phyloP scores from a whole-genome alignment of 1,140 invertebrate species.

The Atta cephalotes region DNA sequence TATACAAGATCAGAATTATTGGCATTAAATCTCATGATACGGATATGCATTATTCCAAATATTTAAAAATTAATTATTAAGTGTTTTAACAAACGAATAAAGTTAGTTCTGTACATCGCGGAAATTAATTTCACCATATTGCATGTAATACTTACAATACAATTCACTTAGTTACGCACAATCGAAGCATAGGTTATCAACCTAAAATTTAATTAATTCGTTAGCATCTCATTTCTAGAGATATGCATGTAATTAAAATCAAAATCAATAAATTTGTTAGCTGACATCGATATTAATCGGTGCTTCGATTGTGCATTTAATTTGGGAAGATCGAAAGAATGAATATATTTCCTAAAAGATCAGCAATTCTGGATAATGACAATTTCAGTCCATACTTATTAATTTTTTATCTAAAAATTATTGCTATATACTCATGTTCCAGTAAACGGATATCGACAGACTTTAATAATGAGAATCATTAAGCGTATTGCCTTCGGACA shows the following conservation, averaged over 20 bases:
- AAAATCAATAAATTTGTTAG: slow-evolving; percentile 21
- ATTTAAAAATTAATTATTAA: slow-evolving; percentile 10
- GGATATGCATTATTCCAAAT: slow-evolving; percentile 1
- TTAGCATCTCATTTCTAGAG: slow-evolving; percentile 16
- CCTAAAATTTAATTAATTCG: slow-evolving; percentile 44
- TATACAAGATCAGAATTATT: slow-evolving; percentile 15
- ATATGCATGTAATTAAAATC: slow-evolving; percentile 19
- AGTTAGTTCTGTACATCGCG: not conserved
- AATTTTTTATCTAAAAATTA: not conserved
- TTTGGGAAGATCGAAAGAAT: not conserved
- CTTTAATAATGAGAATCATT: not conserved
- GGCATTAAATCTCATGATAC: slow-evolving; percentile 8
- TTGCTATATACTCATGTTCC: no score
- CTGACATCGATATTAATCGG: not conserved
- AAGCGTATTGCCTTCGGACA: not conserved
- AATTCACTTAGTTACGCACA: slow-evolving; percentile 20
- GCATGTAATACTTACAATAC: not conserved
- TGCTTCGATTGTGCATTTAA: not conserved
- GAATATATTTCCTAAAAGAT: not conserved
- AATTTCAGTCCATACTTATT: not conserved
- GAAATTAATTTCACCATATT: slow-evolving; percentile 35
- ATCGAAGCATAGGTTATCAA: not conserved
- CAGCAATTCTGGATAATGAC: not conserved
- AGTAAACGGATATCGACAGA: not conserved
- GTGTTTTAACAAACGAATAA: not conserved